Base-by-base conservation (phyloP, 2,797 vertebrate genomes). In the Buceros bicornis region DNA sequence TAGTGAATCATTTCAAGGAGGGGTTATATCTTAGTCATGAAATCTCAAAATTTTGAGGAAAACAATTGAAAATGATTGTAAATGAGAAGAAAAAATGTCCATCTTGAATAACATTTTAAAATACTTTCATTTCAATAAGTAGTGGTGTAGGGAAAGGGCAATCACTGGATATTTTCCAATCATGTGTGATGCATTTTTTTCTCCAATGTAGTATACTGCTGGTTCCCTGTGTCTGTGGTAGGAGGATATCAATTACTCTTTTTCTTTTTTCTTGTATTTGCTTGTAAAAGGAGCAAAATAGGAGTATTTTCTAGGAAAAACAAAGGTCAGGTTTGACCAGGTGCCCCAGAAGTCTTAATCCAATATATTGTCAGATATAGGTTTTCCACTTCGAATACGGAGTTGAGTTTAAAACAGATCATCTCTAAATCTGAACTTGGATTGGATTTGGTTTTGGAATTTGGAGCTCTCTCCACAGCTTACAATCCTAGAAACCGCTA, bases 121-220 rank as follows among this genome's bases (percentile, higher is more conserved):
- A 90, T 96, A n/a, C 12, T 88, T 97, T 96, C 58, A 95, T 97
- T 97, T 97, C 93, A 70, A 33, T 86, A 90, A 20, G 94, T 61
- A 56, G 11, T 9, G 10, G 6, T 7, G 2, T 50, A 57, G 33
- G 1, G 2, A 65, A 90, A 95, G 21, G 57, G 61, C 3, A 48
- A 56, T 51, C 18, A 35, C 37, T 16, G 22, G 5, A 70, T 93
- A 91, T 83, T 94, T 95, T 96, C 83, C 83, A 92, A 37, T 96
- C 76, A 77, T 53, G 13, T 90, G 11, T 92, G 51, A 91, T 82
- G 35, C 62, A 64, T 91, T 90, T 87, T 87, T 91, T 95, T 87
- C 78, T 93, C 74, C 65, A 90, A 37, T 20, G 22, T 66, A 73
- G 51, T 50, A 89, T 58, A 31, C 17, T 87, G 13, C 16, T 51